Percentiles rank a stretch among this genome's conserved stretches.
Evolutionary conservation across 2,797 vertebrate species (phyloP).

Genomic region (Sebastes umbrosus): DNA sequence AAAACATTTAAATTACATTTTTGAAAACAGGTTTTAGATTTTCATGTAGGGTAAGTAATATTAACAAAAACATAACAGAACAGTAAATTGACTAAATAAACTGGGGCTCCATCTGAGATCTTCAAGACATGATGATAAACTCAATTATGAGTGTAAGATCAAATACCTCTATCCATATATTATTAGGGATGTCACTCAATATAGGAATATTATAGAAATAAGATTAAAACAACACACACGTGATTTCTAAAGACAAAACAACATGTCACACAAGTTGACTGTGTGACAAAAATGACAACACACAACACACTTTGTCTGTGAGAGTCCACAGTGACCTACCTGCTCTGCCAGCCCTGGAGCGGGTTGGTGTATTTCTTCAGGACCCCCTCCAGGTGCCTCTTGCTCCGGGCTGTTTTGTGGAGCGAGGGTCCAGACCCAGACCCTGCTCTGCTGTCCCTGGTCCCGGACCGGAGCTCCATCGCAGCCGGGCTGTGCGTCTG

Average conservation of each 20-base stretch:
- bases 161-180: not conserved
- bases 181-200: not conserved
- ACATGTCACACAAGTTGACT: not conserved
- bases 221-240: not conserved
- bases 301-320: not conserved
- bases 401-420: constrained; percentile 55
- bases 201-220: not conserved
- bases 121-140: not conserved
- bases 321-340: constrained; percentile 70
- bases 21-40: not conserved
- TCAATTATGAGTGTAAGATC: too few relatives aligned
- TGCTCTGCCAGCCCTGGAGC: constrained; percentile 94
- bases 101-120: not conserved
- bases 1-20: not conserved
- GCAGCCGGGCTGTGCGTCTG: constrained; percentile 29
- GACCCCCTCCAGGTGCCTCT: constrained; percentile 86
- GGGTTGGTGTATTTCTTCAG: constrained; percentile 95
- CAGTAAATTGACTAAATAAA: not conserved
- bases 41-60: not conserved
- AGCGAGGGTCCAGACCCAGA: not conserved
- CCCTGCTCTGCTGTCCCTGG: constrained; percentile 24
- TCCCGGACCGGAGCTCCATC: constrained; percentile 18
- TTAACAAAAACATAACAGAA: not conserved
- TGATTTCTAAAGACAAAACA: not conserved
- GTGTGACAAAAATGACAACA: not conserved